Evolutionary conservation across 1,140 invertebrate species (phyloP).

Genomic region (Bombus haemorrhoidalis): DNA sequence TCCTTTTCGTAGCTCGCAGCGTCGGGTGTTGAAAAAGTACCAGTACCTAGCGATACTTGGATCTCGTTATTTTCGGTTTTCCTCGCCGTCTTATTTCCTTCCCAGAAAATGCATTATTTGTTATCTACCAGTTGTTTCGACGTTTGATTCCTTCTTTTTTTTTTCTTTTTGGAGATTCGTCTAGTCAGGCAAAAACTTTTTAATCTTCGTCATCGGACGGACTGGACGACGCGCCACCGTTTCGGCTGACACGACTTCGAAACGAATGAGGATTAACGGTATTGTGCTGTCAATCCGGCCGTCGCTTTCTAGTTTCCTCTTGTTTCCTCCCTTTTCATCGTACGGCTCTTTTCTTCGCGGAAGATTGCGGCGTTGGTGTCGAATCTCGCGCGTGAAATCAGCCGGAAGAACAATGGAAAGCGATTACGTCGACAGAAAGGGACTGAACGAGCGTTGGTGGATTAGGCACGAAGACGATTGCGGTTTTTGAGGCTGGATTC

Average conservation of each 20-base stretch:
- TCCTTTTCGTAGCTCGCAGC: not conserved
- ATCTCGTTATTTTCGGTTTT: constrained; percentile 25
- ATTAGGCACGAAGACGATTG: constrained; percentile 55
- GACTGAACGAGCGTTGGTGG: constrained; percentile 44
- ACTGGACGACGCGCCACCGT: not conserved
- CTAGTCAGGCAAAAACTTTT: constrained; percentile 69
- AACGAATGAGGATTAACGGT: constrained; percentile 70
- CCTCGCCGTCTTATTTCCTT: not conserved
- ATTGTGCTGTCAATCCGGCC: constrained; percentile 67
- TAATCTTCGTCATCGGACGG: constrained; percentile 61
- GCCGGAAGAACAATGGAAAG: constrained; percentile 62
- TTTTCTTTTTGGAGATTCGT: constrained; percentile 55
- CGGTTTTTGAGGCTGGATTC: constrained; percentile 47
- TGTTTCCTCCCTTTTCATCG: constrained; percentile 43
- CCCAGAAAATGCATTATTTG: not conserved
- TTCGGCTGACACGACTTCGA: constrained; percentile 56
- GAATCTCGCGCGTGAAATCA: constrained; percentile 63
- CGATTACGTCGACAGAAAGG: constrained; percentile 58
- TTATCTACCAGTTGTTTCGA: not conserved
- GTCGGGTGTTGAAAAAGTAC: constrained; percentile 39
- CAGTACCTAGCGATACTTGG: constrained; percentile 50
- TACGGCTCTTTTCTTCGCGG: constrained; percentile 36
- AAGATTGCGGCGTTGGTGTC: constrained; percentile 54
- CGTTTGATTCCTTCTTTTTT: not conserved
- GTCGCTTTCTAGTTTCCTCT: constrained; percentile 37